Base-by-base conservation (phyloP, 2,888 invertebrate genomes). In the Gymnocheta viridis region DNA sequence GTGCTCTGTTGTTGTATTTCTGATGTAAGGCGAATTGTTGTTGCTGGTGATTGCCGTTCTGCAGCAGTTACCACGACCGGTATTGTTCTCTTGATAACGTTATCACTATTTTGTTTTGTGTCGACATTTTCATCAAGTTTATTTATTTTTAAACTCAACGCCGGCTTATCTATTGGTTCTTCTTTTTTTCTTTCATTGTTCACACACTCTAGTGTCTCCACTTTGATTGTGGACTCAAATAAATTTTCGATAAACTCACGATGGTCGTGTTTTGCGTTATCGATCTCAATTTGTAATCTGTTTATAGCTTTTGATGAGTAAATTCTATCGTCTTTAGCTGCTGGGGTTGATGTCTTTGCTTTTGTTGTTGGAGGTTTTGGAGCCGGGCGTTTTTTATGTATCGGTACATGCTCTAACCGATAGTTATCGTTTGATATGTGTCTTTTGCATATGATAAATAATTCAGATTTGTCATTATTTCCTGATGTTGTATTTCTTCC, bases 191-290 rank as follows among this genome's bases (percentile, higher is more conserved):
- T 7, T 12, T 49, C 51, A 6, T 24, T 35, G 9, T n/a, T 38
- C 1, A 27, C 41, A 32, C 32, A 41, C 35, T 51, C 47, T n/a
- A 56, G 0, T 10, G 27, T 44, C 24, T 79, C 47, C 44, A 72
- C 2, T 41, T 17, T 62, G 6, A 29, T 54, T 10, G 54, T 74
- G 1, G 81, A 60, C 17, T 86, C 82, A 35, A 88, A 86, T 67
- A 88, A 85, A 41, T 86, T 81, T 77, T 88, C 88, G 74, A 88
- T 87, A 73, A 88, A 88, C 69, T 85, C 83, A 60, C 86, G 81
- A 69, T 87, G 88, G 86, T 88, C 87, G 22, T 60, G 44, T 47
- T 58, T 58, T 62, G 47, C 54, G 12, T 66, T 74, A 78, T 85
- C 74, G 62, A 47, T 58, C 7, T 27, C 38, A 49, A 51, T 62